Evolutionary conservation across 2,113 vertebrate genomes (phyloP).

Genomic region (Rissa tridactyla): DNA sequence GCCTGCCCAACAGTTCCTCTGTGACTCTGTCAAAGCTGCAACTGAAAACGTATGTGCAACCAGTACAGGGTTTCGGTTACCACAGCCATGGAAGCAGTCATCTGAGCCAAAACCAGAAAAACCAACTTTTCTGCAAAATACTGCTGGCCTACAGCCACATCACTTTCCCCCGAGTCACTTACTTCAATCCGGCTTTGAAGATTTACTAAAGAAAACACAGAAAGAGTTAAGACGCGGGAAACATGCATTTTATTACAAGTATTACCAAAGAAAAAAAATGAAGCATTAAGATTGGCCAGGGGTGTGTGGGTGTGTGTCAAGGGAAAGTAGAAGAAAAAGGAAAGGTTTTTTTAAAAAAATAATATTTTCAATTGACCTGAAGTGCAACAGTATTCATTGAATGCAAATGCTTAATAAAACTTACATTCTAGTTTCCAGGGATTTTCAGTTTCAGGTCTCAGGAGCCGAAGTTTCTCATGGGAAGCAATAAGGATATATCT

Average conservation of each 20-base stretch:
- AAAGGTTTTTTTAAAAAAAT: neutral
- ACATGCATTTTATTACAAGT: neutral
- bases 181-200: neutral
- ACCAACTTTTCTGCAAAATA: neutral
- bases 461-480: neutral
- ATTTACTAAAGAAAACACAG: neutral
- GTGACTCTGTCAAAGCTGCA: neutral
- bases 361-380: neutral
- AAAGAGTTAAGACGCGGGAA: neutral
- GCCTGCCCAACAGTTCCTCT: neutral
- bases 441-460: neutral
- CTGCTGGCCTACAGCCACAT: neutral
- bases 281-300: neutral
- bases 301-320: neutral
- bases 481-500: neutral
- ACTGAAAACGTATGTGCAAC: neutral
- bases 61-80: neutral
- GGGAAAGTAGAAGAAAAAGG: neutral
- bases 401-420: neutral
- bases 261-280: neutral
- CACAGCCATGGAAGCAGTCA: neutral
- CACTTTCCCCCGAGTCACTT: neutral
- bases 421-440: neutral
- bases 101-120: neutral
- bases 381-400: neutral